These are phyloP conservation scores for Caenorhabditis parvicauda DNA, from an alignment of 2,888 invertebrate genomes.

Conservation along the genomic window DNA sequence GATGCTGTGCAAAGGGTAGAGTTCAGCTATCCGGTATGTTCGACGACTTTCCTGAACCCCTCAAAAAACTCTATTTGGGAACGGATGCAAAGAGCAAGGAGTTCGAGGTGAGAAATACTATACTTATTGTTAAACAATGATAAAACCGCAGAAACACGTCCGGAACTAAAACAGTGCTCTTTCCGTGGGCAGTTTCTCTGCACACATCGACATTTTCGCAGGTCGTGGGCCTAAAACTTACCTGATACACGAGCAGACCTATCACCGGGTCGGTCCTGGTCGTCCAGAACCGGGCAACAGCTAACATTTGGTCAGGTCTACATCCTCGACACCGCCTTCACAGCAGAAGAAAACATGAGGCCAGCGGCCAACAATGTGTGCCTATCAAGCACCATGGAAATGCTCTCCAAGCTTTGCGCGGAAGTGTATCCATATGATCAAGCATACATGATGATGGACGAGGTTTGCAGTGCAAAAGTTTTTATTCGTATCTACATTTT, in stretches of 20 bases:
- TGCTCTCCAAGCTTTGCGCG: conserved; percentile 7
- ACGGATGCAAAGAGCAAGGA: not conserved
- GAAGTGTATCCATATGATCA: conserved; percentile 10
- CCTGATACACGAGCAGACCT: not conserved
- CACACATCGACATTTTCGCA: not conserved
- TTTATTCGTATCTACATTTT: too few species aligned
- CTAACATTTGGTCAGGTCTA: not conserved
- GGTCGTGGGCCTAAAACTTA: not conserved
- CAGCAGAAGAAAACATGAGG: conserved; percentile 11
- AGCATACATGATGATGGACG: conserved; percentile 14
- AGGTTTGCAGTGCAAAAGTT: too few species aligned
- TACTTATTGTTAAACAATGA: too few species aligned
- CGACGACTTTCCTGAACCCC: not conserved
- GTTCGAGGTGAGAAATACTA: too few species aligned
- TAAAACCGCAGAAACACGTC: too few species aligned
- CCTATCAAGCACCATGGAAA: conserved; percentile 10
- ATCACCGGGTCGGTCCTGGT: conserved; percentile 3
- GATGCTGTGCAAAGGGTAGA: conserved; percentile 1
- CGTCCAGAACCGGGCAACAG: not conserved
- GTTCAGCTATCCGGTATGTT: not conserved
- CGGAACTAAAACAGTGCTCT: conserved; percentile 6
- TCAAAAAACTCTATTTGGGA: not conserved
- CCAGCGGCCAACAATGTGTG: conserved; percentile 12
- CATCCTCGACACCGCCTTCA: conserved; percentile 18
- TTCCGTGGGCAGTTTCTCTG: conserved; percentile 1